phyloP scores from a whole-genome alignment of 2,113 vertebrate species.

The Acrocephalus kingi region DNA sequence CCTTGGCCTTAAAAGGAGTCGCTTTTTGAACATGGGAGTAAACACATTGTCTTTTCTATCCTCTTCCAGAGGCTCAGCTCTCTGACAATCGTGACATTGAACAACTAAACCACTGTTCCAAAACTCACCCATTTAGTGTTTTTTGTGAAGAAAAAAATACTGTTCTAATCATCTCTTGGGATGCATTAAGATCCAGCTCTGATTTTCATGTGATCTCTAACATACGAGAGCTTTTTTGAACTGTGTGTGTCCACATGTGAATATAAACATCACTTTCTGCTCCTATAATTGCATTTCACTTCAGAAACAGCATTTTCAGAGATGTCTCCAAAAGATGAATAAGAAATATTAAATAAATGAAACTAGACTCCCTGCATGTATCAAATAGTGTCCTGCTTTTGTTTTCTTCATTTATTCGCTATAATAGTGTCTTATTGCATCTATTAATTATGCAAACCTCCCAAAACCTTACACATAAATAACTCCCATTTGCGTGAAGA shows the following conservation, averaged over 20 bases:
- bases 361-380: background rate
- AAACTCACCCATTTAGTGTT: background rate
- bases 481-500: background rate
- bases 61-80: background rate
- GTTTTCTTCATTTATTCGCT: background rate
- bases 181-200: background rate
- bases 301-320: constrained; percentile 10
- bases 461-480: background rate
- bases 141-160: background rate
- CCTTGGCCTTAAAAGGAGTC: background rate
- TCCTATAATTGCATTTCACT: background rate
- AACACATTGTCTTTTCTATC: background rate
- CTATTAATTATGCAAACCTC: background rate
- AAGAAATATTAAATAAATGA: background rate
- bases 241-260: background rate
- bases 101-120: background rate
- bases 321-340: background rate
- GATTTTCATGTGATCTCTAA: background rate
- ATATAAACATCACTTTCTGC: constrained; percentile 1
- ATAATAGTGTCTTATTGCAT: background rate
- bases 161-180: background rate
- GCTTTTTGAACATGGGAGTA: background rate
- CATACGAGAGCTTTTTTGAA: background rate
- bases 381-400: background rate
- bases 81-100: background rate